Evolutionary conservation across 2,113 vertebrate species (phyloP), one percentile per base, ranked within the genome.

Genomic region (Dicerorhinus sumatrensis): DNA sequence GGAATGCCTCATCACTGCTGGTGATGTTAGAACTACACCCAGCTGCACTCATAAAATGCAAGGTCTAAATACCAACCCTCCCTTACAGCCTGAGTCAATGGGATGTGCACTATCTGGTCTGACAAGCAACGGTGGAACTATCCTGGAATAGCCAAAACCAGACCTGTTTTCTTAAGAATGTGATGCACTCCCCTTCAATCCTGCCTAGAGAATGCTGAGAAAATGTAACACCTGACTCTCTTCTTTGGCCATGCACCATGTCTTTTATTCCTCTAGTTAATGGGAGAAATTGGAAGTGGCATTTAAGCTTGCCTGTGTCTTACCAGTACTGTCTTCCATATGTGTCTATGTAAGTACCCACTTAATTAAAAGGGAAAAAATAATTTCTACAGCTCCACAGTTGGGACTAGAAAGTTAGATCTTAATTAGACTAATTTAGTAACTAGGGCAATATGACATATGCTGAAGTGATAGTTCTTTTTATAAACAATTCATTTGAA

Each of bases 401-500:
- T 89, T 80, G 56, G 14, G 21, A 84, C 31, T 39, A 75, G 39
- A 69, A 79, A 92, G 72, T 85, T 72, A 77, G 14, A 75, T 84
- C 31, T 94, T 96, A 96, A 95, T 90, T 63, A 90, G 70, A 39
- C 39, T 76, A 94, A 82, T 72, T 81, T 76, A 95, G 51, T 84
- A 89, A 60, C 23, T 69, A 79, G 73, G 36, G 36, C 87, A 91
- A 48, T 85, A 82, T 96, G 54, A 51, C 48, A 86, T 54, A 91
- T 17, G 72, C 60, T 88, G 0, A 20, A 39, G 21, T 60, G 46
- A 65, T 65, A 58, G 17, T 58, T 54, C 39, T 94, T 96, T 95
- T 94, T 94, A 89, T 86, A 85, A 94, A 90, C 36, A 96, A 60
- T 87, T 90, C 31, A 75, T 90, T 83, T 86, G 56, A 96, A 96